Percentiles rank a stretch among this genome's conserved stretches.
Conservation (phyloP, 2,113 vertebrate species). For the Antechinus stuartii region DNA sequence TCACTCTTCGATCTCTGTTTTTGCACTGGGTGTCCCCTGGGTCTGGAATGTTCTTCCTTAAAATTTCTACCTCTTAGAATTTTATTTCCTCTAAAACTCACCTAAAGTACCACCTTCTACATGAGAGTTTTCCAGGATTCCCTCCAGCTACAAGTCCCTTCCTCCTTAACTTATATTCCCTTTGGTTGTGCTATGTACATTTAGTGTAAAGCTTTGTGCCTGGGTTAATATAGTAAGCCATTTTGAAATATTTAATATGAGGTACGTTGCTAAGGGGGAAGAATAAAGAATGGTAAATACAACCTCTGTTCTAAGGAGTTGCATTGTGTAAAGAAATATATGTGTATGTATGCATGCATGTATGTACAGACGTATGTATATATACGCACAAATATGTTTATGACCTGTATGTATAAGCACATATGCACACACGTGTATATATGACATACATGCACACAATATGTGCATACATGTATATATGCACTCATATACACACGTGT, state of each 20-base stretch:
- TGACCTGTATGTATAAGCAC: not conserved
- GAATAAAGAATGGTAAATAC: not conserved
- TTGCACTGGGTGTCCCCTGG: not conserved
- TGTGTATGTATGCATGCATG: not conserved
- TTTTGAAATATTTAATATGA: not conserved
- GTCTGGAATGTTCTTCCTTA: not conserved
- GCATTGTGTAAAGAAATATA: not conserved
- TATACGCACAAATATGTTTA: too few relatives aligned
- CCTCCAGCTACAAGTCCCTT: not conserved
- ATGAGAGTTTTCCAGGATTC: not conserved
- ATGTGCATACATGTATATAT: too few relatives aligned
- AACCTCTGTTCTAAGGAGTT: not conserved
- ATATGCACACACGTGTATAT: too few relatives aligned
- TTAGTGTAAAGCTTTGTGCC: not conserved
- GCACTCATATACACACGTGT: too few relatives aligned
- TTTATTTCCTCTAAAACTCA: not conserved
- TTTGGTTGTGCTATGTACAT: not conserved
- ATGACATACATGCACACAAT: too few relatives aligned
- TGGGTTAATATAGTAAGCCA: not conserved
- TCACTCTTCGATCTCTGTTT: not conserved
- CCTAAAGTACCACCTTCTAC: not conserved
- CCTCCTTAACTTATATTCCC: not conserved
- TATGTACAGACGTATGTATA: not conserved
- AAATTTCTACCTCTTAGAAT: not conserved
- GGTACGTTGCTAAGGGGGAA: not conserved